Percentiles rank a stretch among this genome's conserved stretches.
These are phyloP conservation scores for Pseudomyrmex flavicornis DNA, from an alignment of 1,140 invertebrate species.

Conservation along the genomic window DNA sequence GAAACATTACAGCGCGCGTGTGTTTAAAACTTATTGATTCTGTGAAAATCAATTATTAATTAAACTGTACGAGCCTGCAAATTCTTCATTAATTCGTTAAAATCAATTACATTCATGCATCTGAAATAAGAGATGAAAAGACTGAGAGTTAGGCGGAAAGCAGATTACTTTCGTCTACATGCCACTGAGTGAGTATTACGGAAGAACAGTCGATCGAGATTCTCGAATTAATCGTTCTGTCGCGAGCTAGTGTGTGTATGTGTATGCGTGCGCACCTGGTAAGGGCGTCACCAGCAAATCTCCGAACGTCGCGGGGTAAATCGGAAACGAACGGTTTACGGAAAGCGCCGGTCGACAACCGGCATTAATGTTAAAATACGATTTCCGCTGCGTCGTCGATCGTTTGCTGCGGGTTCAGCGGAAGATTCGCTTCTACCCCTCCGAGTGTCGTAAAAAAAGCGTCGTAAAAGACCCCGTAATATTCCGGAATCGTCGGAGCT, in stretches of 20 bases:
- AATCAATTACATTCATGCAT: not conserved
- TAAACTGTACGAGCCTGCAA: no score
- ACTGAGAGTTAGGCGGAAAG: not conserved
- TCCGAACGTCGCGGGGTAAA: slow-evolving; percentile 42
- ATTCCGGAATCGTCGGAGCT: slow-evolving; percentile 25
- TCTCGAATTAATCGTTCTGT: slow-evolving; percentile 45
- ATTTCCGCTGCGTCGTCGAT: not conserved
- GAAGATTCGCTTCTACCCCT: slow-evolving; percentile 7
- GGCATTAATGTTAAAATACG: slow-evolving; percentile 63
- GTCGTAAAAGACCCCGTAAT: slow-evolving; percentile 50
- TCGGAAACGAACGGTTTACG: slow-evolving; percentile 51
- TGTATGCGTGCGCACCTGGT: not conserved
- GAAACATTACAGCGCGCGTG: no score
- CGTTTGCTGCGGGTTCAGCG: slow-evolving; percentile 4
- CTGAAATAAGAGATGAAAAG: not conserved
- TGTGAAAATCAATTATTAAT: no score
- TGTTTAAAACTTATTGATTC: no score
- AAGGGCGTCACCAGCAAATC: slow-evolving; percentile 52
- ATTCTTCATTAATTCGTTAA: no score
- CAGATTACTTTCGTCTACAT: slow-evolving; percentile 12
- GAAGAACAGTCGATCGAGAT: slow-evolving; percentile 38
- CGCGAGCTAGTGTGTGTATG: not conserved
- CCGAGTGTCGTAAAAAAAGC: slow-evolving; percentile 24
- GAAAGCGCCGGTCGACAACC: slow-evolving; percentile 27
- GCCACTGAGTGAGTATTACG: slow-evolving; percentile 10